These are phyloP conservation scores for Lottia gigantea DNA, from an alignment of 2,888 invertebrate genomes.

Conservation along the genomic window DNA sequence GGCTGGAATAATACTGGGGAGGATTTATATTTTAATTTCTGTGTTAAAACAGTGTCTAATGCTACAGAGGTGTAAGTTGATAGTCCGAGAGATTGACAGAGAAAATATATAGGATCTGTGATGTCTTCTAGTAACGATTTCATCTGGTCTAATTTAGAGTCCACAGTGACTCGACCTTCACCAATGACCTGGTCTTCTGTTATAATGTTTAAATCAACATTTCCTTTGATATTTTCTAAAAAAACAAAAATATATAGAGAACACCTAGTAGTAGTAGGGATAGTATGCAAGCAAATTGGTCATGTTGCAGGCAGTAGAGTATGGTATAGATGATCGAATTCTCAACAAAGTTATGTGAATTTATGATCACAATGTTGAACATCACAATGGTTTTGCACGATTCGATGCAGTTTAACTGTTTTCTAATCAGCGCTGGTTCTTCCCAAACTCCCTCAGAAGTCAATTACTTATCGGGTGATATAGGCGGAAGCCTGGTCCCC, in stretches of 20 bases:
- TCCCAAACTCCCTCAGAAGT: too few species aligned
- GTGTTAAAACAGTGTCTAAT: conserved; percentile 21
- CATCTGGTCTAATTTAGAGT: conserved; percentile 22
- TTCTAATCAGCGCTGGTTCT: too few species aligned
- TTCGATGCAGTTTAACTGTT: too few species aligned
- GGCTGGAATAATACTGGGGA: conserved; percentile 16
- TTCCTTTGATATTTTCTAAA: conserved; percentile 20
- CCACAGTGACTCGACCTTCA: conserved; percentile 2
- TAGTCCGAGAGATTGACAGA: conserved; percentile 23
- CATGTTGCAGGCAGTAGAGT: too few species aligned
- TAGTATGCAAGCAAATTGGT: too few species aligned
- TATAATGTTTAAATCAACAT: conserved; percentile 20
- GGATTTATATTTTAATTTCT: conserved; percentile 17
- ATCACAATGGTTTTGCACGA: too few species aligned
- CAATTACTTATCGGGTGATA: too few species aligned
- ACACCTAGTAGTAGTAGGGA: too few species aligned
- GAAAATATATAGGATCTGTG: conserved; percentile 18
- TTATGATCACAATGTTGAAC: too few species aligned
- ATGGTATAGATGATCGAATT: too few species aligned
- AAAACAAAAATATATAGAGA: not conserved
- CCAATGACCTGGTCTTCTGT: conserved; percentile 19
- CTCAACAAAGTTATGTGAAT: too few species aligned
- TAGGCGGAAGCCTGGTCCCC: too few species aligned
- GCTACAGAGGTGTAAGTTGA: conserved; percentile 15
- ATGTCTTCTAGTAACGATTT: conserved; percentile 17